Percentiles rank a stretch among this genome's conserved stretches.
phyloP scores from a whole-genome alignment of 2,113 vertebrate genomes.

The Hoplias malabaricus region DNA sequence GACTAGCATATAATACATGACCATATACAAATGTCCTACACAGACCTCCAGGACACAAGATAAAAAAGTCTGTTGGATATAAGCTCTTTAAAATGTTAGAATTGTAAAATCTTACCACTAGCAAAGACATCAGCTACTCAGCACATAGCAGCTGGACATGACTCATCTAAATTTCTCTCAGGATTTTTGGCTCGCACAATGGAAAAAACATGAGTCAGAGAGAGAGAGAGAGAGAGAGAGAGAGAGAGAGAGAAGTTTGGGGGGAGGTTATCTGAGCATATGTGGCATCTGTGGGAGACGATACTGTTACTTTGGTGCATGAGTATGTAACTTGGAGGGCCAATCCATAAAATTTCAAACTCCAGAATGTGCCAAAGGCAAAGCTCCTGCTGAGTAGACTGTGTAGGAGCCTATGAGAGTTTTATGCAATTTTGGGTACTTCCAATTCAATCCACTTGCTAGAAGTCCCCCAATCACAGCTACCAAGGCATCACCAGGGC shows the following conservation, averaged over 20 bases:
- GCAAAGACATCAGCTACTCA: background rate
- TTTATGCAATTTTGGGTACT: too few relatives aligned
- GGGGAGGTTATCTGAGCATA: constrained; percentile 21
- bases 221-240: background rate
- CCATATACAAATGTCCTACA: too few relatives aligned
- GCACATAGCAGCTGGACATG: background rate
- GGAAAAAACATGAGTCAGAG: constrained; percentile 33
- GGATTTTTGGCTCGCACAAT: constrained; percentile 32
- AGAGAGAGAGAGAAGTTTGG: background rate
- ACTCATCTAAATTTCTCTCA: background rate
- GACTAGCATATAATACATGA: too few relatives aligned
- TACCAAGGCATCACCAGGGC: too few relatives aligned
- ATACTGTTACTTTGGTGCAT: background rate
- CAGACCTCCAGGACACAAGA: too few relatives aligned
- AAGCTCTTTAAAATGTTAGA: too few relatives aligned
- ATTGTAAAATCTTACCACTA: too few relatives aligned
- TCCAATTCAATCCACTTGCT: too few relatives aligned
- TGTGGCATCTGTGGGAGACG: background rate
- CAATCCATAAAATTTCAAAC: background rate
- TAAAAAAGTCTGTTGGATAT: too few relatives aligned
- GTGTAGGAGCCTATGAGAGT: too few relatives aligned
- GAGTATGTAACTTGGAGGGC: constrained; percentile 11
- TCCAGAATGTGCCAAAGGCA: constrained; percentile 15
- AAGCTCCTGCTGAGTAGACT: background rate
- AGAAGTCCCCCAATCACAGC: too few relatives aligned